Evolutionary conservation across 2,888 invertebrate genomes (phyloP).

Genomic region (Chrysopilus asiliformis): DNA sequence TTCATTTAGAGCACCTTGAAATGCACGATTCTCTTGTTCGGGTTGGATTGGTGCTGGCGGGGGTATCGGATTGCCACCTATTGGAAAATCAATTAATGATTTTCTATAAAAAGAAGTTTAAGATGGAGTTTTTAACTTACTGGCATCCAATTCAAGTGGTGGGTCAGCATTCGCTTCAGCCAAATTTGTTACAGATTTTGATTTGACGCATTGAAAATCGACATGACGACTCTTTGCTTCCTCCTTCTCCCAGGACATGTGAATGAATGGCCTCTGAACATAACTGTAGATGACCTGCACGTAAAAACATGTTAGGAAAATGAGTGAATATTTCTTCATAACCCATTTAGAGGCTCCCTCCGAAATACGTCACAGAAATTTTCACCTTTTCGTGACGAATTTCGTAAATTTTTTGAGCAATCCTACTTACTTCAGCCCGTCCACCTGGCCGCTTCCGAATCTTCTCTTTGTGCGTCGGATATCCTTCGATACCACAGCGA

Average conservation of each 20-base stretch:
- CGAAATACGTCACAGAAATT: not conserved
- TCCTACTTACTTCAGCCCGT: slow-evolving; percentile 63
- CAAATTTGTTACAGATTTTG: slow-evolving; percentile 92
- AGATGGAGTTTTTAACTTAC: slow-evolving; percentile 17
- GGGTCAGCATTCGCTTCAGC: slow-evolving; percentile 92
- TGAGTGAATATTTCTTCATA: not conserved
- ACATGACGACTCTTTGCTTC: slow-evolving; percentile 98
- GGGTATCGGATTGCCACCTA: slow-evolving; percentile 33
- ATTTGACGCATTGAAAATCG: slow-evolving; percentile 97
- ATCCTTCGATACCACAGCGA: slow-evolving; percentile 95
- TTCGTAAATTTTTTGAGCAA: too few relatives aligned
- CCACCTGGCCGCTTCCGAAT: slow-evolving; percentile 91
- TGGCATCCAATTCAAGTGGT: slow-evolving; percentile 38
- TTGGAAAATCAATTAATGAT: not conserved
- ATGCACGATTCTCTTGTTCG: slow-evolving; percentile 12
- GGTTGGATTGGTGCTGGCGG: slow-evolving; percentile 16
- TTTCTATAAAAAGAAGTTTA: not conserved
- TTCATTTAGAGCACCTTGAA: slow-evolving; percentile 16
- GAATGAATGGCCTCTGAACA: slow-evolving; percentile 96
- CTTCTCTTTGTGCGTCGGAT: slow-evolving; percentile 99
- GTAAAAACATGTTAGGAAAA: too few relatives aligned
- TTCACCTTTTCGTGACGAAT: too few relatives aligned
- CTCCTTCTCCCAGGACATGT: slow-evolving; percentile 92
- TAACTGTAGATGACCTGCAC: slow-evolving; percentile 88
- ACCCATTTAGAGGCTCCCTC: not conserved